Base-by-base conservation (phyloP, 2,888 invertebrate species). In the Invenusta paracnida region DNA sequence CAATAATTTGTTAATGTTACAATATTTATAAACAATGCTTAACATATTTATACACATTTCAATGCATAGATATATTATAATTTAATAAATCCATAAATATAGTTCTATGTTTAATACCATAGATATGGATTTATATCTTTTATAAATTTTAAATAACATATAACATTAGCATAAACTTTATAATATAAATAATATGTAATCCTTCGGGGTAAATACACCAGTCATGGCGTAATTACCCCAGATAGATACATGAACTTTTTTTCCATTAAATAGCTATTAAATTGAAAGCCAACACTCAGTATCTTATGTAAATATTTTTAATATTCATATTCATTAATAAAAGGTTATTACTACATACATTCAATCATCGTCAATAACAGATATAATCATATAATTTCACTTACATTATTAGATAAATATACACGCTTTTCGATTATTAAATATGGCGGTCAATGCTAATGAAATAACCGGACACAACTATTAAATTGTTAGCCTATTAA, bases 401-500 rank as follows among this genome's bases (percentile, higher is more conserved):
- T 73, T 73, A 73, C 73, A 73, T 73, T n/a, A 23, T 73, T 73
- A 73, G 73, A 73, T 23, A 5, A 73, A 73, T n/a, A 73, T 23
- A 73, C 73, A 73, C 73, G 25, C 73, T 73, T 73, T 73, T 73
- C 73, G 25, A 73, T n/a, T 73, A 73, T 73, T 73, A 73, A 73
- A 73, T 73, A 25, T 73, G 73, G 17, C 73, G 27, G 17, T 73
- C 73, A 73, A 73, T 73, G 73, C 25, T 73, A 73, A 73, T 73
- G 73, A 23, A 73, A 73, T 73, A 73, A 5, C 11, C 17, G 73
- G 11, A 23, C 23, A 5, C 73, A n/a, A 73, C 73, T 73, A 73
- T 73, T 73, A 73, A 73, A 73, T 73, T 73, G 25, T 73, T 73
- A 73, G 73, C 73, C 25, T 73, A 73, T 73, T 73, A 73, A 73